phyloP scores from a whole-genome alignment of 2,888 invertebrate genomes.

The Drosophila mettleri region DNA sequence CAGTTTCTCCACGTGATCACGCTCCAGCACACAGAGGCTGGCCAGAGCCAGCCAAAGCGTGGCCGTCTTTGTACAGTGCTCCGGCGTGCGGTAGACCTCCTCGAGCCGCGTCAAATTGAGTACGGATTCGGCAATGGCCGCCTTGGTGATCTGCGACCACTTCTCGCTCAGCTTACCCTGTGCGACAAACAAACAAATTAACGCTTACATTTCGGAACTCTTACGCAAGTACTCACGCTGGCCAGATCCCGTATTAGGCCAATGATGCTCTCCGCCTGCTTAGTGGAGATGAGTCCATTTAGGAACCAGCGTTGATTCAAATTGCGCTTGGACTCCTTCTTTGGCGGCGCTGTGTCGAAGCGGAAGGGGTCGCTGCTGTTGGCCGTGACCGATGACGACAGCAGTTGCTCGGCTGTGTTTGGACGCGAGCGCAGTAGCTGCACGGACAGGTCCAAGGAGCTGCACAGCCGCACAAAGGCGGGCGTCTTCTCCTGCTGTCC shows the following conservation, averaged over 20 bases:
- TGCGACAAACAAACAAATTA: not conserved
- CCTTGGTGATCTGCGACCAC: constrained; percentile 95
- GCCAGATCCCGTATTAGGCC: constrained; percentile 96
- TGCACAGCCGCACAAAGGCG: constrained; percentile 82
- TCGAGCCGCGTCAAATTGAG: constrained; percentile 92
- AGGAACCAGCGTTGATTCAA: constrained; percentile 91
- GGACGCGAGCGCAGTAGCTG: constrained; percentile 77
- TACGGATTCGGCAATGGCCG: constrained; percentile 94
- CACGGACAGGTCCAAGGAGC: constrained; percentile 83
- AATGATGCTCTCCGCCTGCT: constrained; percentile 95
- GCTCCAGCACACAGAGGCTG: constrained; percentile 96
- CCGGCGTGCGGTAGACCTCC: constrained; percentile 90
- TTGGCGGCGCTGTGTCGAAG: constrained; percentile 70
- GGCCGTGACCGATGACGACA: not conserved
- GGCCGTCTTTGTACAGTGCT: constrained; percentile 92
- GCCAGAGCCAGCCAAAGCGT: constrained; percentile 97
- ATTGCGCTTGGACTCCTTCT: constrained; percentile 82
- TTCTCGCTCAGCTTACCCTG: constrained; percentile 93
- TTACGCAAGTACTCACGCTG: constrained; percentile 88
- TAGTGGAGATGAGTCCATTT: constrained; percentile 92
- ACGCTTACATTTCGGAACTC: not conserved
- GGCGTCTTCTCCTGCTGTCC: constrained; percentile 86
- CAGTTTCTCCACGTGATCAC: constrained; percentile 93
- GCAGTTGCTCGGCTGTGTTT: constrained; percentile 40
- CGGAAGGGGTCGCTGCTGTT: constrained; percentile 64